These are phyloP conservation scores for Ophion obscuratus DNA, from an alignment of 2,888 invertebrate genomes.

Conservation along the genomic window DNA sequence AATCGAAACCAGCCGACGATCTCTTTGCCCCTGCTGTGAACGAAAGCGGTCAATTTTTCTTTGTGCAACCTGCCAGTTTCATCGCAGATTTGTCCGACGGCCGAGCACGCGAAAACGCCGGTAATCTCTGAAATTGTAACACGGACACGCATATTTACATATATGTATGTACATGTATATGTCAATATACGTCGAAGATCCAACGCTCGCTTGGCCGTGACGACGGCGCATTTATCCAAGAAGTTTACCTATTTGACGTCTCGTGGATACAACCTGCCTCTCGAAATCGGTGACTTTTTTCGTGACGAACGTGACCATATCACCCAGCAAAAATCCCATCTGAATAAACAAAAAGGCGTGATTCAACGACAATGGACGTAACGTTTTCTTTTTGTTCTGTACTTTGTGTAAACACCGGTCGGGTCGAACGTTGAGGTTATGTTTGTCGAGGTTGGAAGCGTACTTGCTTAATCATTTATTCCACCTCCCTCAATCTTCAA, in stretches of 20 bases:
- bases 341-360: conserved; percentile 68
- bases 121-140: conserved; percentile 53
- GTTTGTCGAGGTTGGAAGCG: conserved; percentile 59
- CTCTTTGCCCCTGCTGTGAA: conserved; percentile 85
- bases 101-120: conserved; percentile 87
- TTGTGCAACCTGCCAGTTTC: conserved; percentile 86
- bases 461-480: background rate
- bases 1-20: conserved; percentile 90
- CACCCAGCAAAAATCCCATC: conserved; percentile 89
- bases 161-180: background rate
- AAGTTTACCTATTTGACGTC: conserved; percentile 86
- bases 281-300: conserved; percentile 89
- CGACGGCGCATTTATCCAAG: background rate
- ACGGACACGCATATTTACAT: background rate
- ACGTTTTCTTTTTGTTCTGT: conserved; percentile 20
- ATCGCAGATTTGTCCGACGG: conserved; percentile 86
- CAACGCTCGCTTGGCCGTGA: background rate
- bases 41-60: conserved; percentile 85
- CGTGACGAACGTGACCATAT: conserved; percentile 87
- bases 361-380: conserved; percentile 15
- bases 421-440: conserved; percentile 51
- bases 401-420: conserved; percentile 38
- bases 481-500: background rate
- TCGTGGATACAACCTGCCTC: conserved; percentile 87
- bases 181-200: background rate